Percentiles rank a stretch among this genome's conserved stretches.
Evolutionary conservation across 2,888 invertebrate genomes (phyloP).

Genomic region (Hypsopygia costalis): DNA sequence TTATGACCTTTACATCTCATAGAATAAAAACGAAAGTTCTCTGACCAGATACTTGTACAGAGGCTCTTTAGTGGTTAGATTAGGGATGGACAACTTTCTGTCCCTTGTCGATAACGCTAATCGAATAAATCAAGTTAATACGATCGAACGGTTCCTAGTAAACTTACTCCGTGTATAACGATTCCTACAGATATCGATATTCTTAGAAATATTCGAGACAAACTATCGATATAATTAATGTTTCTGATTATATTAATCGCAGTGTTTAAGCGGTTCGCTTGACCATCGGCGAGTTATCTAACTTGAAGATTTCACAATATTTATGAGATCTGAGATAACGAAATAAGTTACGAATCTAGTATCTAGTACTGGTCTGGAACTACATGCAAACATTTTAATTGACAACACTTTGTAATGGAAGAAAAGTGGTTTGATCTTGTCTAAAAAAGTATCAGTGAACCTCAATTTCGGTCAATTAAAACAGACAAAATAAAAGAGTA

Average conservation of each 20-base stretch:
- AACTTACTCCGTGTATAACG: constrained; percentile 49
- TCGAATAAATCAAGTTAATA: constrained; percentile 64
- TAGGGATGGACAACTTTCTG: constrained; percentile 36
- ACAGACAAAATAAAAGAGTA: too few relatives aligned
- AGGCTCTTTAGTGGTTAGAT: constrained; percentile 31
- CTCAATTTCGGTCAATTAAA: too few relatives aligned
- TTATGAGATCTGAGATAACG: neutral
- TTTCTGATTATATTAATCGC: constrained; percentile 35
- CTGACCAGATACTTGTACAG: constrained; percentile 25
- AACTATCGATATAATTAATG: constrained; percentile 37
- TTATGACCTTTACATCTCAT: constrained; percentile 29
- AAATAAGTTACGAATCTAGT: neutral
- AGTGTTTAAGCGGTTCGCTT: constrained; percentile 8
- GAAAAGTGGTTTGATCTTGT: neutral
- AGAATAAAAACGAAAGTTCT: constrained; percentile 34
- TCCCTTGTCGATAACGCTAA: constrained; percentile 59
- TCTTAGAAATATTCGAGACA: constrained; percentile 17
- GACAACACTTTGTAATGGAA: constrained; percentile 2
- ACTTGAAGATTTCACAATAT: neutral
- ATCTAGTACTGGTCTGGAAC: neutral
- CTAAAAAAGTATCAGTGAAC: constrained; percentile 1
- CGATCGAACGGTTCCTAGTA: constrained; percentile 36
- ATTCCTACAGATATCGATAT: constrained; percentile 49
- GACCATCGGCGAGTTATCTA: constrained; percentile 1
- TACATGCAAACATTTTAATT: constrained; percentile 6